Conservation (phyloP, 2,797 vertebrate species). For the Sardinella longiceps region DNA sequence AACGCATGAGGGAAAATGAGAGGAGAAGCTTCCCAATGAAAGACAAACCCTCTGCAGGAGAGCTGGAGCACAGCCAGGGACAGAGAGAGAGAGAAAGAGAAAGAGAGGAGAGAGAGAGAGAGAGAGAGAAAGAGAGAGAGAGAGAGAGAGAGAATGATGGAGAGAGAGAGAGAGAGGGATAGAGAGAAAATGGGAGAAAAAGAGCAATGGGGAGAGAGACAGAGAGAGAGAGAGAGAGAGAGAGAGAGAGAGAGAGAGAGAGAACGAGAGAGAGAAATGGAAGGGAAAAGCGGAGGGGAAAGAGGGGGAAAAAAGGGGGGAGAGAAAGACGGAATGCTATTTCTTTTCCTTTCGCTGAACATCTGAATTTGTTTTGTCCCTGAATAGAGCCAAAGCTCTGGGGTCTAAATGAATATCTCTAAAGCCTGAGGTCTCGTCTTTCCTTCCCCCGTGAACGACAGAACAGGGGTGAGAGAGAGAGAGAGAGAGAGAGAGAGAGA, state of each 20-base stretch:
- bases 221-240: not conserved
- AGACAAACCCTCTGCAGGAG: conserved; percentile 33
- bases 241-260: not conserved
- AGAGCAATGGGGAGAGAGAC: too few relatives aligned
- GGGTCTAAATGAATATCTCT: conserved; percentile 48
- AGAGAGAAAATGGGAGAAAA: not conserved
- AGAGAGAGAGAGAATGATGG: not conserved
- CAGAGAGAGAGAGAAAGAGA: not conserved
- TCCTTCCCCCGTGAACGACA: conserved; percentile 23
- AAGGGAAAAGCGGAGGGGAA: not conserved
- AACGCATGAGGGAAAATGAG: conserved; percentile 30
- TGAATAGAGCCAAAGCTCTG: conserved; percentile 56
- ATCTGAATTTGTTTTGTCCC: conserved; percentile 64
- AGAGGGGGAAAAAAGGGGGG: not conserved
- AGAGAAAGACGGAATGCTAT: conserved; percentile 23
- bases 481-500: not conserved
- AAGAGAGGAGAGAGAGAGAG: not conserved
- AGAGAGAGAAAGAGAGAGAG: not conserved
- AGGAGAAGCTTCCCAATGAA: conserved; percentile 27
- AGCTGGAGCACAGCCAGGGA: conserved; percentile 34
- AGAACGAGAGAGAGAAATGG: not conserved
- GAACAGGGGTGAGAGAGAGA: not conserved
- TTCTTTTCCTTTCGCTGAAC: conserved; percentile 38
- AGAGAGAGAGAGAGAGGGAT: not conserved
- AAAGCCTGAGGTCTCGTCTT: conserved; percentile 39